A percentile compares a stretch with the other conserved stretches of the same genome.
Evolutionary conservation across 2,113 vertebrate genomes (phyloP).

Genomic region (Todiramphus chloris): DNA sequence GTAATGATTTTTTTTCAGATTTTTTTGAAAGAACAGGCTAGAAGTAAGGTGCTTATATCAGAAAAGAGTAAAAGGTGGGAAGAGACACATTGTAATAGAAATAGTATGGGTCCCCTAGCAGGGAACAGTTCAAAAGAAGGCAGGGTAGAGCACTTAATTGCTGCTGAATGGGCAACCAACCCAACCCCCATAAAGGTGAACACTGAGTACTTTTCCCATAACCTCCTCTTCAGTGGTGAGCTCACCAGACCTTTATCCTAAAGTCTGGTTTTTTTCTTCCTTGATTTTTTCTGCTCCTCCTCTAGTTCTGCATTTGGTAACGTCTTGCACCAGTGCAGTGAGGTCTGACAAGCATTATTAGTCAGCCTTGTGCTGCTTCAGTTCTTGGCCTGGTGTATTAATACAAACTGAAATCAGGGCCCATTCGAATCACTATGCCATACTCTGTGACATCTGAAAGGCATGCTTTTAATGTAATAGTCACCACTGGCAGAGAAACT

Average conservation of each 20-base stretch:
- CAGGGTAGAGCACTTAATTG: not conserved
- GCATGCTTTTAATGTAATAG: not conserved
- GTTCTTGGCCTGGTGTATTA: not conserved
- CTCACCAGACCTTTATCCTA: not conserved
- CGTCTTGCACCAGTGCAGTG: fast-evolving
- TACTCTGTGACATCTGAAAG: not conserved
- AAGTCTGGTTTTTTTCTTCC: not conserved
- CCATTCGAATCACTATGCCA: not conserved
- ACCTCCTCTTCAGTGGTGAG: not conserved
- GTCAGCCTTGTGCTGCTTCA: not conserved
- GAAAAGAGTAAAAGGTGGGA: not conserved
- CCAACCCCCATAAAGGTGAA: not conserved
- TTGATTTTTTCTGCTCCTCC: not conserved
- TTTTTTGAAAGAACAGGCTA: not conserved
- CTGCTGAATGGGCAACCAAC: not conserved
- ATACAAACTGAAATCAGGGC: not conserved
- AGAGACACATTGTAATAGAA: not conserved
- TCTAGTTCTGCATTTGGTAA: not conserved
- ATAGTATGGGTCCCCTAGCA: not conserved
- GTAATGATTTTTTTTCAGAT: not conserved
- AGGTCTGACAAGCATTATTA: not conserved
- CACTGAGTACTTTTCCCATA: not conserved
- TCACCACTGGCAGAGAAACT: not conserved
- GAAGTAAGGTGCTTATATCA: not conserved
- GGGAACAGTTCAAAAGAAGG: not conserved